A percentile compares a stretch with the other conserved stretches of the same genome.
phyloP scores from a whole-genome alignment of 2,113 vertebrate genomes.

The Podilymbus podiceps region DNA sequence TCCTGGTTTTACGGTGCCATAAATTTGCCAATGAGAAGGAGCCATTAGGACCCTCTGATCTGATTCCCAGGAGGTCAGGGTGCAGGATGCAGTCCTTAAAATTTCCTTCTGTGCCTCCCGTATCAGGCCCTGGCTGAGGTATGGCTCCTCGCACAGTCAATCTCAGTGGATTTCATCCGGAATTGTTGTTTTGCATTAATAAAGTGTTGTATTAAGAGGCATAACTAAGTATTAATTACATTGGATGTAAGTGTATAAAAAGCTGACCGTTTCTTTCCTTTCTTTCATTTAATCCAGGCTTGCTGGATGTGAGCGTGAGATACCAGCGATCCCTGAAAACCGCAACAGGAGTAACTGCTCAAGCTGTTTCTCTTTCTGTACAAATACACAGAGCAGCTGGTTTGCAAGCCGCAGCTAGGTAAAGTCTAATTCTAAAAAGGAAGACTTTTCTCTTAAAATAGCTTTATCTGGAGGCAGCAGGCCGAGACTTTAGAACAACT shows the following conservation, averaged over 20 bases:
- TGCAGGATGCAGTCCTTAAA: background rate
- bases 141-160: accelerated
- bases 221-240: accelerated
- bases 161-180: background rate
- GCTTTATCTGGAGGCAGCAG: background rate
- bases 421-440: background rate
- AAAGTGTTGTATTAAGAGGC: background rate
- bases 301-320: slow-evolving; percentile 84
- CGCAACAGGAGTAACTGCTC: slow-evolving; percentile 66
- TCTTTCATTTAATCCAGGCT: slow-evolving; percentile 70
- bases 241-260: background rate
- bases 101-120: background rate
- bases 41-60: background rate
- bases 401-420: slow-evolving; percentile 92
- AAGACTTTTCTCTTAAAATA: background rate
- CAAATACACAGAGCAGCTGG: slow-evolving; percentile 88
- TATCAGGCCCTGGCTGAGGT: background rate
- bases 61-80: too few relatives aligned
- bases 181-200: background rate
- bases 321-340: slow-evolving; percentile 78
- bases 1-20: accelerated
- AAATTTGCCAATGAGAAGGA: background rate
- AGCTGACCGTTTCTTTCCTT: background rate
- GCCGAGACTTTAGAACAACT: background rate
- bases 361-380: slow-evolving; percentile 79